Percentiles rank a stretch among this genome's conserved stretches.
phyloP scores from a whole-genome alignment of 2,888 invertebrate species.

The Cantharis nigra region DNA sequence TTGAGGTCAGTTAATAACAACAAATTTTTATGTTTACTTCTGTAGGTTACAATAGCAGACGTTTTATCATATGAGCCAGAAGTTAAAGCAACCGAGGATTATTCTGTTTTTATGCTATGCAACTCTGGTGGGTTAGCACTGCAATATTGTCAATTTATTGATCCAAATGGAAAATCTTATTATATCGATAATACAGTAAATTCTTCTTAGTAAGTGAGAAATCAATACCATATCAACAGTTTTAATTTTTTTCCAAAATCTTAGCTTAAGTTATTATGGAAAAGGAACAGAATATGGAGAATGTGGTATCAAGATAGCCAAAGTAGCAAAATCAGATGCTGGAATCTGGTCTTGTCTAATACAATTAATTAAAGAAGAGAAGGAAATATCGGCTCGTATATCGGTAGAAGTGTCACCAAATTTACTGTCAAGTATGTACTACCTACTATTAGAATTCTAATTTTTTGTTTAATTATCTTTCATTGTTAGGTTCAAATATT shows the following conservation, averaged over 20 bases:
- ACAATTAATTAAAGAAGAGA: neutral
- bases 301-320: neutral
- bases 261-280: neutral
- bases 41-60: slow-evolving; percentile 20
- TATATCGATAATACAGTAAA: neutral
- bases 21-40: neutral
- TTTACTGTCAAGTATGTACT: neutral
- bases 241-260: neutral
- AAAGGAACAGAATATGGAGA: neutral
- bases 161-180: slow-evolving; percentile 2
- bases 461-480: neutral
- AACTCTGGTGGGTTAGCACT: slow-evolving; percentile 23
- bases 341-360: neutral
- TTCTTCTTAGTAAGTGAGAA: neutral
- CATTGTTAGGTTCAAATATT: neutral
- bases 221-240: neutral
- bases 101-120: slow-evolving; percentile 14
- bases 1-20: neutral
- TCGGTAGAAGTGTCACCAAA: neutral
- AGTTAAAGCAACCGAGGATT: slow-evolving; percentile 8
- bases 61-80: slow-evolving; percentile 8
- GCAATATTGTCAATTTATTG: slow-evolving; percentile 19
- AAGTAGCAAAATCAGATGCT: neutral
- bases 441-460: neutral
- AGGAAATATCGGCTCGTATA: neutral